Percentiles rank a stretch among this genome's conserved stretches.
Evolutionary conservation across 2,888 invertebrate species (phyloP).

Genomic region (Drosophila glabriapex): DNA sequence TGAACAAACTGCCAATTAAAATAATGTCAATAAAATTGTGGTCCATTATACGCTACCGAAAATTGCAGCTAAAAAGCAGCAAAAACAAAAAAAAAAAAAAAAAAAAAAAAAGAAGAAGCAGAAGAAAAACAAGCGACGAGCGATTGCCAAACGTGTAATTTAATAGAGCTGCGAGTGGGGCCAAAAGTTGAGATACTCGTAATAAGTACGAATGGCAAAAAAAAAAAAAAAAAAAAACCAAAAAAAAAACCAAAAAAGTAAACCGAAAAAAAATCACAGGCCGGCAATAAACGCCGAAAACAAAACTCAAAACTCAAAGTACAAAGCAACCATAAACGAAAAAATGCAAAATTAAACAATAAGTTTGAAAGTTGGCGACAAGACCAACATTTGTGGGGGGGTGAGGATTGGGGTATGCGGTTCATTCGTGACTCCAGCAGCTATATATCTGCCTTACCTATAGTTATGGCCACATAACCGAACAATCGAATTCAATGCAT

Average conservation of each 20-base stretch:
- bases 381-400: not conserved
- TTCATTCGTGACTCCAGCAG: conserved; percentile 28
- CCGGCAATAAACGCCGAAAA: conserved; percentile 70
- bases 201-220: conserved; percentile 37
- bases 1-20: conserved; percentile 79
- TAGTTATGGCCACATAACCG: conserved; percentile 35
- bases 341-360: conserved; percentile 67
- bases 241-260: not conserved
- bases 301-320: conserved; percentile 64
- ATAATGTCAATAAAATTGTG: conserved; percentile 83
- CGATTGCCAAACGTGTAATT: conserved; percentile 78
- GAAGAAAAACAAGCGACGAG: conserved; percentile 25
- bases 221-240: not conserved
- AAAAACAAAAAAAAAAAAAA: conserved; percentile 3
- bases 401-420: not conserved
- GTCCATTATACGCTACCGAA: conserved; percentile 78
- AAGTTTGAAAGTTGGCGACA: conserved; percentile 67
- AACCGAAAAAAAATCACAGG: conserved; percentile 63
- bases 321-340: conserved; percentile 70
- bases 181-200: conserved; percentile 72
- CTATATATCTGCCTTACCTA: conserved; percentile 12
- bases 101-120: no score
- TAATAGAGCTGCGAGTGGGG: conserved; percentile 70
- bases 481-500: conserved; percentile 71
- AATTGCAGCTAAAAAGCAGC: conserved; percentile 63